Percentiles rank a stretch among this genome's conserved stretches.
phyloP scores from a whole-genome alignment of 2,888 invertebrate species.

The Philaethria dido region DNA sequence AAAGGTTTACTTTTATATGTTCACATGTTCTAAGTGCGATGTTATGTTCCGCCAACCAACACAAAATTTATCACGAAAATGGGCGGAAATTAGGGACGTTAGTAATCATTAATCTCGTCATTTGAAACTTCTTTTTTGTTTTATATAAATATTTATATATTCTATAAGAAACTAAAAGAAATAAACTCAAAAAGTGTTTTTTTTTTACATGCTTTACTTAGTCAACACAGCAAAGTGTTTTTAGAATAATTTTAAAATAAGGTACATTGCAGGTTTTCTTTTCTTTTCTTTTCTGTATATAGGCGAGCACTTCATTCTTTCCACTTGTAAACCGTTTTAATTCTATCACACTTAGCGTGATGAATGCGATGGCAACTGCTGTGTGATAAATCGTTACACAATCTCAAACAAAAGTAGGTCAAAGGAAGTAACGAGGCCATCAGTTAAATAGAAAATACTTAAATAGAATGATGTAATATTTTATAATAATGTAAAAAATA shows the following conservation, averaged over 20 bases:
- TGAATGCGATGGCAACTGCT: constrained; percentile 59
- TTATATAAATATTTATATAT: not conserved
- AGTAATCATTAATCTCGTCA: too few species aligned
- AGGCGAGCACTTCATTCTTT: constrained; percentile 32
- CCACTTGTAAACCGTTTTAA: constrained; percentile 59
- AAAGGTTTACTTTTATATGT: too few species aligned
- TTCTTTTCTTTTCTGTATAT: constrained; percentile 9
- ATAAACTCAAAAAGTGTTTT: not conserved
- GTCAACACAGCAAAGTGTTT: not conserved
- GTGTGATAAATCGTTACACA: constrained; percentile 63
- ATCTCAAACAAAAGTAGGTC: constrained; percentile 51
- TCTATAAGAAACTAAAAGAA: not conserved
- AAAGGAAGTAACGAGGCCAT: constrained; percentile 43
- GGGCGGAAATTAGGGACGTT: too few species aligned
- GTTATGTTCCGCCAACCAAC: too few species aligned
- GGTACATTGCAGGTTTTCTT: not conserved
- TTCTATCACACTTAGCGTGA: constrained; percentile 62
- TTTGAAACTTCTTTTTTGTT: too few species aligned
- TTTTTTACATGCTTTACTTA: not conserved
- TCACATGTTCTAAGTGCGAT: too few species aligned
- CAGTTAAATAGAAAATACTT: constrained; percentile 12
- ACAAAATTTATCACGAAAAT: too few species aligned
- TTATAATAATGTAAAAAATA: not conserved
- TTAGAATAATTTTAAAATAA: constrained; percentile 9
- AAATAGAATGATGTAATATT: not conserved